Conservation (phyloP, 2,888 invertebrate genomes). For the Eristalis arbustorum region DNA sequence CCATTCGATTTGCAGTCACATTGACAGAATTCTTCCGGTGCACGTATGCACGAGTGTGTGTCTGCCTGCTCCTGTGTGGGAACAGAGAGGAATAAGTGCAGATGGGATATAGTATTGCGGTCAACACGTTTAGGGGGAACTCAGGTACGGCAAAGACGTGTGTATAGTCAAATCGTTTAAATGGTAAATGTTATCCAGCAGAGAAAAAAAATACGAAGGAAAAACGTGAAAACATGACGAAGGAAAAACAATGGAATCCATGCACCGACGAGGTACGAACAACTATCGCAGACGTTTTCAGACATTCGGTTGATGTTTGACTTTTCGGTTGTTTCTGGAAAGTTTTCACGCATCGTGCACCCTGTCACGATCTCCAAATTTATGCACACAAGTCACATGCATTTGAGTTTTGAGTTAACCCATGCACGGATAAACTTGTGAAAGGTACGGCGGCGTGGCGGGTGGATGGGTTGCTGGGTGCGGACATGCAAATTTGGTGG, state of each 20-base stretch:
- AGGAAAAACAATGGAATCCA: background rate
- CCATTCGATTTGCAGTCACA: constrained; percentile 8
- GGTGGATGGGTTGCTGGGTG: background rate
- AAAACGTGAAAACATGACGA: background rate
- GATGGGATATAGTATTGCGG: background rate
- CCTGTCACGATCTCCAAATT: background rate
- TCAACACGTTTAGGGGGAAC: constrained; percentile 8
- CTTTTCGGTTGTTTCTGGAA: constrained; percentile 29
- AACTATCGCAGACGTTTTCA: constrained; percentile 27
- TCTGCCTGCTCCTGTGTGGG: background rate
- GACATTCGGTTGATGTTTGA: constrained; percentile 18
- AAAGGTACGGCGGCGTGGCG: background rate
- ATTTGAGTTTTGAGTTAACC: background rate
- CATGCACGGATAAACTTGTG: background rate
- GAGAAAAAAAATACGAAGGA: background rate
- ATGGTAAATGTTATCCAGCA: background rate
- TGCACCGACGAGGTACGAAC: background rate
- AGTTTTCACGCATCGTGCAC: constrained; percentile 5
- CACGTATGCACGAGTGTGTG: background rate
- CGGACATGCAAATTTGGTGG: background rate
- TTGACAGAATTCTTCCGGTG: background rate
- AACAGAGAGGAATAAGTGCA: background rate
- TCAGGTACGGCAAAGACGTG: background rate
- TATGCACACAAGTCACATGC: background rate
- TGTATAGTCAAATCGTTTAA: background rate